Percentiles rank a stretch among this genome's conserved stretches.
Conservation (phyloP, 2,888 invertebrate genomes). For the Drosophila borborema region DNA sequence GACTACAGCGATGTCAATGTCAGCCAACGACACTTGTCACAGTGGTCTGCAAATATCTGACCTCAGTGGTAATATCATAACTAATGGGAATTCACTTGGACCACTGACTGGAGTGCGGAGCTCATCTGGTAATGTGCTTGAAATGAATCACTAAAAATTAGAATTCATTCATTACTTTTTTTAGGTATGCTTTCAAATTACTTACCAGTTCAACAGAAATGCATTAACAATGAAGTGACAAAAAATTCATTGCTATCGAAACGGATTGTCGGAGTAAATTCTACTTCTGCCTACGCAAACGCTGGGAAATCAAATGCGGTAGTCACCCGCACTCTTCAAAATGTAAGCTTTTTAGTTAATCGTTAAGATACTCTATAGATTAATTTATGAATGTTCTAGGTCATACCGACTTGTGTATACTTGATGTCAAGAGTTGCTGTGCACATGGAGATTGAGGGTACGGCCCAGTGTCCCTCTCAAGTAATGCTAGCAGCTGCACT, state of each 20-base stretch:
- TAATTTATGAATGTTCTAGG: constrained; percentile 59
- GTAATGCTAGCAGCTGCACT: constrained; percentile 88
- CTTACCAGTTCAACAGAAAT: constrained; percentile 78
- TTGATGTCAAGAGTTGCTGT: constrained; percentile 93
- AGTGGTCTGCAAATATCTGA: constrained; percentile 53
- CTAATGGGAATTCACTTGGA: constrained; percentile 51
- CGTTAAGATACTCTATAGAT: not conserved
- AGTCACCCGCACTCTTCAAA: constrained; percentile 83
- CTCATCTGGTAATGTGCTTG: constrained; percentile 76
- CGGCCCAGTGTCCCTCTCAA: constrained; percentile 88
- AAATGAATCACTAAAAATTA: not conserved
- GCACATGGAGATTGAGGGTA: constrained; percentile 93
- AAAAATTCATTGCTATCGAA: constrained; percentile 80
- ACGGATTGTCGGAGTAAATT: constrained; percentile 60
- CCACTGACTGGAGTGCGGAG: constrained; percentile 70
- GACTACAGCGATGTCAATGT: constrained; percentile 63
- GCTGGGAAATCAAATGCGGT: constrained; percentile 80
- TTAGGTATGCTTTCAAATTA: constrained; percentile 76
- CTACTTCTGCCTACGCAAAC: constrained; percentile 75
- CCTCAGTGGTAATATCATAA: constrained; percentile 56
- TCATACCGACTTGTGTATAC: constrained; percentile 90
- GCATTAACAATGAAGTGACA: constrained; percentile 66
- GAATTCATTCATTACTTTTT: not conserved
- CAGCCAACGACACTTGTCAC: constrained; percentile 64
- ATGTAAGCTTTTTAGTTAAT: constrained; percentile 73